These are phyloP conservation scores for Pollenia griseotomentosa DNA, from an alignment of 2,888 invertebrate genomes.

Conservation along the genomic window DNA sequence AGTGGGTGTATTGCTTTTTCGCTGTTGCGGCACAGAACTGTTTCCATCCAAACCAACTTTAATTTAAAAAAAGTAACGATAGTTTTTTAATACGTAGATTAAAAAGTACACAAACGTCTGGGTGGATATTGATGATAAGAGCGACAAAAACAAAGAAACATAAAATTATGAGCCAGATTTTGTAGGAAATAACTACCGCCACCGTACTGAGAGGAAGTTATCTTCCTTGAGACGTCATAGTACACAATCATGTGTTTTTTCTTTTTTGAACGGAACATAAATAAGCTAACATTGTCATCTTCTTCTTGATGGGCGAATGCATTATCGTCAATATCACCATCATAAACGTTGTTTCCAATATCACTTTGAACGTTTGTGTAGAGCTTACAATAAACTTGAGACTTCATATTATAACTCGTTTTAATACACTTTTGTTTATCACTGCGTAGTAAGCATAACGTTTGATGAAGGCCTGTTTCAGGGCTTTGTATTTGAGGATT, in stretches of 20 bases:
- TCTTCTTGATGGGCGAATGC: not conserved
- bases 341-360: slow-evolving; percentile 30
- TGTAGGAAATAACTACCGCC: slow-evolving; percentile 50
- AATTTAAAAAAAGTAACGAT: not conserved
- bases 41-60: not conserved
- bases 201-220: not conserved
- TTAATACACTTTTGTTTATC: slow-evolving; percentile 68
- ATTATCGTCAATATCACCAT: slow-evolving; percentile 6
- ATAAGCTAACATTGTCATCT: slow-evolving; percentile 35
- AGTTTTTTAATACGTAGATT: slow-evolving; percentile 3
- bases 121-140: slow-evolving; percentile 57
- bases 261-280: slow-evolving; percentile 11
- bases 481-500: slow-evolving; percentile 52
- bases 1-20: slow-evolving; percentile 7
- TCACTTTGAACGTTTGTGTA: slow-evolving; percentile 48
- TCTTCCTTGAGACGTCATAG: slow-evolving; percentile 34
- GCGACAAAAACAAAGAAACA: slow-evolving; percentile 67
- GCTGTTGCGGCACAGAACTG: not conserved
- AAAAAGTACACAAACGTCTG: slow-evolving; percentile 69
- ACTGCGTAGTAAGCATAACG: slow-evolving; percentile 50
- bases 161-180: slow-evolving; percentile 64
- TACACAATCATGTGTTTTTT: slow-evolving; percentile 69
- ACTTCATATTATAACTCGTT: slow-evolving; percentile 38
- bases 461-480: slow-evolving; percentile 49
- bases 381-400: slow-evolving; percentile 72